phyloP scores from a whole-genome alignment of 2,888 invertebrate genomes.

The Marasmarcha lunaedactyla region DNA sequence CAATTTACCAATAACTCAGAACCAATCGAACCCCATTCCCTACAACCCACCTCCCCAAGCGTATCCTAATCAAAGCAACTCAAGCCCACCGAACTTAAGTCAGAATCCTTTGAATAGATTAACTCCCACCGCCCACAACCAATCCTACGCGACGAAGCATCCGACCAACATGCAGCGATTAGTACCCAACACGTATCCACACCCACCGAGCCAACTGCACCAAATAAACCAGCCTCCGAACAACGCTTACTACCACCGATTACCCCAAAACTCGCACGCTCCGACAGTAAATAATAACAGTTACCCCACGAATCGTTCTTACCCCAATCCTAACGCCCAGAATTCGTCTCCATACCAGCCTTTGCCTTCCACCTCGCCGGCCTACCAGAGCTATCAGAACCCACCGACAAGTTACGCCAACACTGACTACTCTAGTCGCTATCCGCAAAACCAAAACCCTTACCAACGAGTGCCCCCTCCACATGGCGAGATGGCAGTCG shows the following conservation, averaged over 20 bases:
- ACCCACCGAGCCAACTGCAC: conserved; percentile 45
- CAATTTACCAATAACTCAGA: conserved; percentile 23
- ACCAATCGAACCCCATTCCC: conserved; percentile 40
- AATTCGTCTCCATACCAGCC: conserved; percentile 55
- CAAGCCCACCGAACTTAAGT: conserved; percentile 53
- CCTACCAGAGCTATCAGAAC: conserved; percentile 59
- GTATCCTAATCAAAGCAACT: conserved; percentile 38
- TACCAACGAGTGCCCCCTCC: conserved; percentile 74
- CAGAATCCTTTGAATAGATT: conserved; percentile 53
- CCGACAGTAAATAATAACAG: conserved; percentile 27
- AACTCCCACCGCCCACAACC: conserved; percentile 43
- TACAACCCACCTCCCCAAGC: conserved; percentile 43
- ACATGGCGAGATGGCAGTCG: conserved; percentile 51
- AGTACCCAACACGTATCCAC: conserved; percentile 46
- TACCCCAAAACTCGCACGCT: conserved; percentile 36
- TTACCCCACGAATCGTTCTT: conserved; percentile 36
- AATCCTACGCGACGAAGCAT: conserved; percentile 39
- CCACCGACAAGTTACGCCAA: conserved; percentile 61
- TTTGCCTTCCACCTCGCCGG: conserved; percentile 55
- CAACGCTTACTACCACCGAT: conserved; percentile 53
- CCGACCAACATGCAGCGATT: conserved; percentile 34
- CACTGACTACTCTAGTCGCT: conserved; percentile 64
- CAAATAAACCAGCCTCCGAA: conserved; percentile 40
- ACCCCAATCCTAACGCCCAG: conserved; percentile 27
- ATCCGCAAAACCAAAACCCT: conserved; percentile 47